A percentile compares a stretch with the other conserved stretches of the same genome.
phyloP scores from a whole-genome alignment of 2,113 vertebrate species.

The Burhinus oedicnemus region DNA sequence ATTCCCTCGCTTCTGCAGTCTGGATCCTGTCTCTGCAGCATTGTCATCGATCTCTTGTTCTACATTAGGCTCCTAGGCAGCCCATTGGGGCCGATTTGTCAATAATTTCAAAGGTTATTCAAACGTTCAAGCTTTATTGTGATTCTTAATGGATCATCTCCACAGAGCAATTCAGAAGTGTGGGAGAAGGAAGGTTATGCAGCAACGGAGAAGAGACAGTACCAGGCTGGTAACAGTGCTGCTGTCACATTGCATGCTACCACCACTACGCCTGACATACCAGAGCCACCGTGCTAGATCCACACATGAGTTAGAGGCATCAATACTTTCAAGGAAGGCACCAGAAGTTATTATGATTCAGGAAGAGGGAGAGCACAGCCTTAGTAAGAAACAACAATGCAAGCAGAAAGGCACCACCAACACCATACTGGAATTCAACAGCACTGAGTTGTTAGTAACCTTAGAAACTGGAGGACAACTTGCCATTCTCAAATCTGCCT shows the following conservation, averaged over 20 bases:
- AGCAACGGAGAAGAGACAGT: background rate
- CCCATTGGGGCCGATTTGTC: constrained; percentile 3
- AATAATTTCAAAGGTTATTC: constrained; percentile 69
- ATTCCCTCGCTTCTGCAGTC: background rate
- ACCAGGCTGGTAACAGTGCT: background rate
- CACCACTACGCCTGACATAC: background rate
- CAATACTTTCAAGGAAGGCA: background rate
- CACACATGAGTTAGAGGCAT: background rate
- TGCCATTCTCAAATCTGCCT: background rate
- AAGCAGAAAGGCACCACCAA: background rate
- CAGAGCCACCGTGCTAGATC: fast-evolving
- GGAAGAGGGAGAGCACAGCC: background rate
- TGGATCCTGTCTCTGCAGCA: constrained; percentile 44
- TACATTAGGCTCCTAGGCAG: constrained; percentile 17
- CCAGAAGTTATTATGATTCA: background rate
- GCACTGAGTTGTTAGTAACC: background rate
- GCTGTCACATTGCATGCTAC: background rate
- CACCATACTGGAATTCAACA: background rate
- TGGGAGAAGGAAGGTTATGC: constrained; percentile 41
- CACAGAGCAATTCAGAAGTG: constrained; percentile 30
- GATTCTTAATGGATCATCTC: constrained; percentile 63
- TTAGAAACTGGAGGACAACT: background rate
- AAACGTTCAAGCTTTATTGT: constrained; percentile 45
- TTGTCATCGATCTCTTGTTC: constrained; percentile 46
- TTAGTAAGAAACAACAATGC: background rate